phyloP scores from a whole-genome alignment of 2,797 vertebrate genomes.

The Paguma larvata region DNA sequence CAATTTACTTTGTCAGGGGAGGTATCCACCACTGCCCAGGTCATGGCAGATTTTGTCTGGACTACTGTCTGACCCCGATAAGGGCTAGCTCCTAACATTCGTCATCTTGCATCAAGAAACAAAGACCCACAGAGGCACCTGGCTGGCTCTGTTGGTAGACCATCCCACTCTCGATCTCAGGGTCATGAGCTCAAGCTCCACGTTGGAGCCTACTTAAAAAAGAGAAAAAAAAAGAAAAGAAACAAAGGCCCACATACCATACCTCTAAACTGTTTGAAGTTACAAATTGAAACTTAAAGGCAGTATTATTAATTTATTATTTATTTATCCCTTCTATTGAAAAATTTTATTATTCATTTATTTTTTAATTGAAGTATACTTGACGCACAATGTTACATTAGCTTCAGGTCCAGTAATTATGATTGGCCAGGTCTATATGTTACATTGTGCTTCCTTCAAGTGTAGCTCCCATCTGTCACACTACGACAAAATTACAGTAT shows the following conservation, averaged over 20 bases:
- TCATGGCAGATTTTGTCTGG: not conserved
- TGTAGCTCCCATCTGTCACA: not conserved
- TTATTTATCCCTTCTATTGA: not conserved
- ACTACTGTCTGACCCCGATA: not conserved
- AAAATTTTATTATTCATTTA: not conserved
- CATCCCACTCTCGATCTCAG: too few relatives aligned
- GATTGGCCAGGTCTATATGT: not conserved
- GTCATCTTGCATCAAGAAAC: not conserved
- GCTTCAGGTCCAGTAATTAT: not conserved
- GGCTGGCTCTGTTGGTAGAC: too few relatives aligned
- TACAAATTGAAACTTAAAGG: not conserved
- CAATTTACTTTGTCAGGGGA: not conserved
- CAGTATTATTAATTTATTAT: not conserved
- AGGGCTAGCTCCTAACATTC: not conserved
- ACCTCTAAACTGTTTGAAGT: slow-evolving; percentile 26
- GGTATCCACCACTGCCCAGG: not conserved
- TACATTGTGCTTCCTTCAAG: not conserved
- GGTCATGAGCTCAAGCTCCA: too few relatives aligned
- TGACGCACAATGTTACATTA: not conserved
- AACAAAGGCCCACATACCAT: not conserved
- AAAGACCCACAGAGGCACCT: not conserved
- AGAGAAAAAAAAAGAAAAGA: not conserved
- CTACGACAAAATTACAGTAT: too few relatives aligned
- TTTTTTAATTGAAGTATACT: not conserved
- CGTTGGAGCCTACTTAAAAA: too few relatives aligned